Conservation (phyloP, 2,113 vertebrate species). For the Hydrochoerus hydrochaeris region DNA sequence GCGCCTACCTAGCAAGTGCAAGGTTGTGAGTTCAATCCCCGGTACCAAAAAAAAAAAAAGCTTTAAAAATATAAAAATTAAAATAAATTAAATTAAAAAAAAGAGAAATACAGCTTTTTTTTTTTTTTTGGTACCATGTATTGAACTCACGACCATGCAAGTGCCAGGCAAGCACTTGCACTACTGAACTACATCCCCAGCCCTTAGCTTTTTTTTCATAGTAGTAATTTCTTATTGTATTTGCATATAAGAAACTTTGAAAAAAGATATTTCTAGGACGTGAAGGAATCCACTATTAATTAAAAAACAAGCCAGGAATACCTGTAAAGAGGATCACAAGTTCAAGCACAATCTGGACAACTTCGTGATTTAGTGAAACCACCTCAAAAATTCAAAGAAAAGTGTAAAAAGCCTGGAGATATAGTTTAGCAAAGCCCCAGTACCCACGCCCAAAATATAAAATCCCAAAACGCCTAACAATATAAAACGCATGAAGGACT, state of each 20-base stretch:
- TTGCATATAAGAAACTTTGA: background rate
- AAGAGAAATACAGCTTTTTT: too few species aligned
- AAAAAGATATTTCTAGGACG: background rate
- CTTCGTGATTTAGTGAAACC: background rate
- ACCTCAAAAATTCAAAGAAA: background rate
- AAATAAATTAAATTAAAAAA: too few species aligned
- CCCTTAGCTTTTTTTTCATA: background rate
- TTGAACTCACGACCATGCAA: too few species aligned
- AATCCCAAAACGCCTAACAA: background rate
- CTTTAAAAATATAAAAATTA: too few species aligned
- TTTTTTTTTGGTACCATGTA: too few species aligned
- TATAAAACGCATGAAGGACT: background rate
- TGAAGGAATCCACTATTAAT: background rate
- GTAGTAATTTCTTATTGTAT: background rate
- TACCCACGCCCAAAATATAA: background rate
- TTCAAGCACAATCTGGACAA: background rate
- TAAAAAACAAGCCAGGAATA: background rate
- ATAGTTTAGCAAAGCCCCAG: background rate
- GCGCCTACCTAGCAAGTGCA: too few species aligned
- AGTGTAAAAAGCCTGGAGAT: background rate
- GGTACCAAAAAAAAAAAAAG: too few species aligned
- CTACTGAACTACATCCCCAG: too few species aligned
- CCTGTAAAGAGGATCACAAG: background rate
- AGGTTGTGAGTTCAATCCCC: too few species aligned
- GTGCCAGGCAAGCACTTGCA: too few species aligned